Conservation (phyloP, 1,140 invertebrate genomes). For the Drosophila auraria region DNA sequence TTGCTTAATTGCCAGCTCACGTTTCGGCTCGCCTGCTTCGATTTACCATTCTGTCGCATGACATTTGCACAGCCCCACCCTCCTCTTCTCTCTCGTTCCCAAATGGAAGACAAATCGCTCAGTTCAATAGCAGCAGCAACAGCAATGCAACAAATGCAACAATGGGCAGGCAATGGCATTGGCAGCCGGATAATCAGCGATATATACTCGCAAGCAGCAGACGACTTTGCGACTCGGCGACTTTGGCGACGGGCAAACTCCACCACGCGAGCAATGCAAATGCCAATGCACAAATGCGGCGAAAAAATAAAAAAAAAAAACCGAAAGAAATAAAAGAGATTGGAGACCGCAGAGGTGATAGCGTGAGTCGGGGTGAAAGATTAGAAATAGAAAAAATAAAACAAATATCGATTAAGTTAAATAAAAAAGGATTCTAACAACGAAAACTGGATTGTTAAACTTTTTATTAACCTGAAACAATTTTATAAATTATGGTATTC, state of each 20-base stretch:
- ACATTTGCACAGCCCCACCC: conserved; percentile 47
- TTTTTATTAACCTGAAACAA: neutral
- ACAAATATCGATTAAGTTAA: neutral
- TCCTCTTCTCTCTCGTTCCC: conserved; percentile 24
- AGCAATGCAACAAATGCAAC: conserved; percentile 36
- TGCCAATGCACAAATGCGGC: conserved; percentile 63
- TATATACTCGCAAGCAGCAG: conserved; percentile 30
- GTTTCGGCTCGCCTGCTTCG: conserved; percentile 74
- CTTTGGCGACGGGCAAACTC: conserved; percentile 59
- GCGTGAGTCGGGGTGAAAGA: conserved; percentile 19
- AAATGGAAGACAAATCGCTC: conserved; percentile 77
- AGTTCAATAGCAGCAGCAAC: conserved; percentile 32
- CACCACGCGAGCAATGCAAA: conserved; percentile 78
- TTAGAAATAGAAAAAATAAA: no score
- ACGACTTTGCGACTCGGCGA: conserved; percentile 34
- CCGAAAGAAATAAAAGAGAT: conserved; percentile 19
- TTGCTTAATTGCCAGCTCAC: conserved; percentile 81
- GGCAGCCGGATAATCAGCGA: conserved; percentile 74
- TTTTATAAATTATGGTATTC: no score
- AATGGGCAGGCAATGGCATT: conserved; percentile 73
- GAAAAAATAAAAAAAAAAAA: conserved; percentile 10
- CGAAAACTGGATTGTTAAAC: no score
- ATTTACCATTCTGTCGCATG: conserved; percentile 60
- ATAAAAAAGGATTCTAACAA: neutral
- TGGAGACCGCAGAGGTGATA: conserved; percentile 27